phyloP scores from a whole-genome alignment of 2,113 vertebrate species.

The Neoarius graeffei region DNA sequence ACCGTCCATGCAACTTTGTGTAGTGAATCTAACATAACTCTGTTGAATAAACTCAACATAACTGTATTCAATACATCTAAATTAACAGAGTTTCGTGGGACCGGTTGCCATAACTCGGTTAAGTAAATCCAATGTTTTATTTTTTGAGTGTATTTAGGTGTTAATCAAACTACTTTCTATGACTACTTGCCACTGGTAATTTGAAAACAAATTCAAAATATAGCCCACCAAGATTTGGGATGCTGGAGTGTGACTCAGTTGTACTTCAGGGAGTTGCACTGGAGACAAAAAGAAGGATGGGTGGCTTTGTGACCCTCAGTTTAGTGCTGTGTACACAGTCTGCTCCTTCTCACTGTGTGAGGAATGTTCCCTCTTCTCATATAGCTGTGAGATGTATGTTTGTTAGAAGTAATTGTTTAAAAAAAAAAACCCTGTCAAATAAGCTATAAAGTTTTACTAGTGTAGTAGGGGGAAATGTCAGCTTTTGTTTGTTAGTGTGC shows the following conservation, averaged over 20 bases:
- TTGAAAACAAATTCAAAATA: not conserved
- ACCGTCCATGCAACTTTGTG: too few species aligned
- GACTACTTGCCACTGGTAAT: not conserved
- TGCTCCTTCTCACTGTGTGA: constrained; percentile 10
- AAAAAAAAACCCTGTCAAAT: constrained; percentile 44
- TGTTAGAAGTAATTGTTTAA: constrained; percentile 48
- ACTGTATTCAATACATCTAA: too few species aligned
- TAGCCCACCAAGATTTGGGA: not conserved
- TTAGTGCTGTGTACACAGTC: constrained; percentile 41
- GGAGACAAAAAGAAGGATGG: constrained; percentile 6
- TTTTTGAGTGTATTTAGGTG: too few species aligned
- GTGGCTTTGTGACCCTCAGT: constrained; percentile 19
- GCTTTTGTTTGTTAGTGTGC: constrained; percentile 46
- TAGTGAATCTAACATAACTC: too few species aligned
- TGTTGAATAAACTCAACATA: too few species aligned
- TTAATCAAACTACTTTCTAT: not conserved
- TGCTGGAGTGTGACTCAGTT: not conserved
- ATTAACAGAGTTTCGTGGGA: too few species aligned
- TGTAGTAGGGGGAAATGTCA: constrained; percentile 34
- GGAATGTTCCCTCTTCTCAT: constrained; percentile 41
- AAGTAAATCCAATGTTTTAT: too few species aligned
- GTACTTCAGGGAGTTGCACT: not conserved
- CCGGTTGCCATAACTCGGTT: too few species aligned
- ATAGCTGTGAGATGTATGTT: constrained; percentile 47
- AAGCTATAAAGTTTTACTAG: constrained; percentile 48